These are phyloP conservation scores for Palythoa heliodiscus DNA, from an alignment of 92 coral and sea anemone genomes.

Conservation along the genomic window DNA sequence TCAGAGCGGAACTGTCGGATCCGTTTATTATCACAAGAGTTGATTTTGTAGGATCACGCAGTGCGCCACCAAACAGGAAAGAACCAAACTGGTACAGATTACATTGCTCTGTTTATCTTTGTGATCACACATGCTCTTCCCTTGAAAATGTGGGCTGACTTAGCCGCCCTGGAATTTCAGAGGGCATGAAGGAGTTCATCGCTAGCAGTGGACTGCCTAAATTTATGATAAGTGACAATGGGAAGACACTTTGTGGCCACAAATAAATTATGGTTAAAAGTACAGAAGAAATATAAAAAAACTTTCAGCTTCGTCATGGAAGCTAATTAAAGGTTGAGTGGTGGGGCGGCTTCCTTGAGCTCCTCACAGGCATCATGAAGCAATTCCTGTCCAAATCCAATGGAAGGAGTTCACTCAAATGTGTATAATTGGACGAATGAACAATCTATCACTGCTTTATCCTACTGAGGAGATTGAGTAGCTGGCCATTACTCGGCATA, in stretches of 20 bases:
- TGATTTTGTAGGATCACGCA: constrained; percentile 53
- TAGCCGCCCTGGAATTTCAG: constrained; percentile 46
- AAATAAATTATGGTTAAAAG: constrained; percentile 52
- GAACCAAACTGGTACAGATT: constrained; percentile 8
- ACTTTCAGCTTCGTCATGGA: constrained; percentile 33
- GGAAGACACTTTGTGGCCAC: constrained; percentile 60
- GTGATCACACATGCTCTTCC: constrained; percentile 41
- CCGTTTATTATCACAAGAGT: constrained; percentile 56
- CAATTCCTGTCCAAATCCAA: constrained; percentile 20
- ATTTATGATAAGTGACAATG: constrained; percentile 58
- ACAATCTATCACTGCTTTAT: constrained; percentile 64
- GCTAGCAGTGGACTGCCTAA: constrained; percentile 52
- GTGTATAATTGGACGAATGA: constrained; percentile 20
- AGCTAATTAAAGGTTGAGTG: constrained; percentile 25
- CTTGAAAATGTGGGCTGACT: constrained; percentile 34
- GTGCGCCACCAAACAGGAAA: constrained; percentile 31
- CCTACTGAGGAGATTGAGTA: constrained; percentile 59
- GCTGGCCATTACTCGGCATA: constrained; percentile 63
- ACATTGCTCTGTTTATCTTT: constrained; percentile 35
- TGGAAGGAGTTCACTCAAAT: constrained; percentile 21
- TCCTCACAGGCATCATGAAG: constrained; percentile 50
- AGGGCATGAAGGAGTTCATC: constrained; percentile 45
- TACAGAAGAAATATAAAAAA: constrained; percentile 40
- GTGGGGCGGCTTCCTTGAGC: constrained; percentile 64
- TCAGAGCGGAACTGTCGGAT: constrained; percentile 37